Conservation (phyloP, 1,140 invertebrate species). For the Drosophila nasuta region DNA sequence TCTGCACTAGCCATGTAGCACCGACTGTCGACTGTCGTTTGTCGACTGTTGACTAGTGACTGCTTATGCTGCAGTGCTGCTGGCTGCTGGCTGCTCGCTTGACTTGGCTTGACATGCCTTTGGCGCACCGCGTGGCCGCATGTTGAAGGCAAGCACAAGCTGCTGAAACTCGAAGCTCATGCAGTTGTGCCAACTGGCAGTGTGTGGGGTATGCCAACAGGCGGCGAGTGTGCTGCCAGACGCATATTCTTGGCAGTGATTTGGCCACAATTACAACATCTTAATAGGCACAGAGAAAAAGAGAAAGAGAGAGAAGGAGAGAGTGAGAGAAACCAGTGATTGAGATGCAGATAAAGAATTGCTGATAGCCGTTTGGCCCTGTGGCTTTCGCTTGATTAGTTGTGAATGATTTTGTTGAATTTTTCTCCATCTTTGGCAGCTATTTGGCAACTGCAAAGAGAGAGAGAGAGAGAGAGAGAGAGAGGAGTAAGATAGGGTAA, state of each 20-base stretch:
- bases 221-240: constrained; percentile 23
- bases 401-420: constrained; percentile 63
- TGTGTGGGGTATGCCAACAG: neutral
- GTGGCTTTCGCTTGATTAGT: constrained; percentile 60
- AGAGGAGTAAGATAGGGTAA: neutral
- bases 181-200: constrained; percentile 3
- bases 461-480: neutral
- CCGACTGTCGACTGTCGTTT: neutral
- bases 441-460: constrained; percentile 32
- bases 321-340: neutral
- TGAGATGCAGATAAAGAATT: constrained; percentile 5
- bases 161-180: neutral
- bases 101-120: constrained; percentile 71
- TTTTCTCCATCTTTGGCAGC: neutral
- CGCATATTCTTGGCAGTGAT: constrained; percentile 69
- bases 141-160: constrained; percentile 34
- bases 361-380: constrained; percentile 23
- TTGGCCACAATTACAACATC: constrained; percentile 78
- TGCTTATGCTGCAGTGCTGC: no score
- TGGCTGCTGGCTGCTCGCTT: constrained; percentile 29
- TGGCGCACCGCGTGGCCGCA: constrained; percentile 74
- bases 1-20: neutral
- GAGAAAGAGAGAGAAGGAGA: neutral
- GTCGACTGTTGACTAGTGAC: no score
- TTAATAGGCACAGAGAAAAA: constrained; percentile 52